A percentile compares a stretch with the other conserved stretches of the same genome.
These are phyloP conservation scores for Oncopodura yosiiana DNA, from an alignment of 1,140 invertebrate genomes.

Conservation along the genomic window DNA sequence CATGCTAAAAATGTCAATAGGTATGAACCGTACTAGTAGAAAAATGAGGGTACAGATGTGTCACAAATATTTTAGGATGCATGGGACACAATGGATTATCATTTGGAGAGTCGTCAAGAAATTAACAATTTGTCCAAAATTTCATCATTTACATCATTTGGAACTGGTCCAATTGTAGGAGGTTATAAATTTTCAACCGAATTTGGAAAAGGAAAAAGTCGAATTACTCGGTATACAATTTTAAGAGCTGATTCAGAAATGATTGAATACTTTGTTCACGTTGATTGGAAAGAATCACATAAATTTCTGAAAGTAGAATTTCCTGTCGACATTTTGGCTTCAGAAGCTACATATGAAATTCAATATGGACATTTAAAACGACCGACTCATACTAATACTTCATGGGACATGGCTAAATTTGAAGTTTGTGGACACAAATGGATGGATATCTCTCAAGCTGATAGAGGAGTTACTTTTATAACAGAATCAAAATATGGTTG, in stretches of 20 bases:
- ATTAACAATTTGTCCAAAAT: slow-evolving; percentile 16
- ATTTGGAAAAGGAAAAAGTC: slow-evolving; percentile 41
- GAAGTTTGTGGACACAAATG: slow-evolving; percentile 48
- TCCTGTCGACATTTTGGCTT: slow-evolving; percentile 41
- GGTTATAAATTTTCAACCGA: slow-evolving; percentile 37
- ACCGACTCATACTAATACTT: slow-evolving; percentile 47
- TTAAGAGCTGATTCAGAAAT: slow-evolving; percentile 43
- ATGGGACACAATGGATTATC: slow-evolving; percentile 50
- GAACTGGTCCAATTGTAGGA: slow-evolving; percentile 39
- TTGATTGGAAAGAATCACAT: slow-evolving; percentile 17
- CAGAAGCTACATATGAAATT: slow-evolving; percentile 43
- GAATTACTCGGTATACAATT: slow-evolving; percentile 39
- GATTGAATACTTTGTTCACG: slow-evolving; percentile 37
- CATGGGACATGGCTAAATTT: slow-evolving; percentile 47
- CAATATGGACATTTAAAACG: slow-evolving; percentile 45
- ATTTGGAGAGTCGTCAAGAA: slow-evolving; percentile 43
- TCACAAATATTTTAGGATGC: slow-evolving; percentile 50
- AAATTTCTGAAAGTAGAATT: slow-evolving; percentile 41
- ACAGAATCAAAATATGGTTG: slow-evolving; percentile 48
- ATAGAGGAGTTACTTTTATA: slow-evolving; percentile 43
- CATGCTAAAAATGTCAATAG: too few species aligned
- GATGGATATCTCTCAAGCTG: slow-evolving; percentile 45
- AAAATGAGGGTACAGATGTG: too few species aligned
- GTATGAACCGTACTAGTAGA: too few species aligned
- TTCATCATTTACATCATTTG: slow-evolving; percentile 22